phyloP scores from a whole-genome alignment of 2,797 vertebrate species.

The Kryptopterus vitreolus region DNA sequence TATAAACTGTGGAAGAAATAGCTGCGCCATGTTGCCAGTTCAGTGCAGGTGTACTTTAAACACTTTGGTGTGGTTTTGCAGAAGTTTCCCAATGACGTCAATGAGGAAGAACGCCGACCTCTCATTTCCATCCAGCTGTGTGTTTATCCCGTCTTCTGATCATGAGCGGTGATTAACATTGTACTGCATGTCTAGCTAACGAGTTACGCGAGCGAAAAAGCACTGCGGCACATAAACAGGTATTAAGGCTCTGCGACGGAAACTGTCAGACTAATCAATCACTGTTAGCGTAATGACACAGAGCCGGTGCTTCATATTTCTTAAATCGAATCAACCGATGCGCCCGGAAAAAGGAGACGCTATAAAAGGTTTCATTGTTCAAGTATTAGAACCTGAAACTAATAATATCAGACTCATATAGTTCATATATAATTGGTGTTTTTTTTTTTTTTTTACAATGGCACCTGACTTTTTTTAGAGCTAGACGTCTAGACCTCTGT shows the following conservation, averaged over 20 bases:
- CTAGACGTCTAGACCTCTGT: too few species aligned
- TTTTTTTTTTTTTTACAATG: neutral
- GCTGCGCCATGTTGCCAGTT: neutral
- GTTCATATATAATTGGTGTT: neutral
- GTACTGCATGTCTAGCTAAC: neutral
- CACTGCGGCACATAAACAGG: neutral
- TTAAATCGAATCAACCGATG: constrained; percentile 11
- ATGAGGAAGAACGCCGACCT: too few species aligned
- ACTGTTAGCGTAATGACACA: constrained; percentile 21
- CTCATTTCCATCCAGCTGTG: neutral
- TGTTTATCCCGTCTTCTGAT: neutral
- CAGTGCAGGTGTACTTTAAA: neutral
- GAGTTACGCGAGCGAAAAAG: neutral
- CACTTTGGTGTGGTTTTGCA: neutral
- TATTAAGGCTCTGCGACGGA: constrained; percentile 4
- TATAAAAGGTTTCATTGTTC: neutral
- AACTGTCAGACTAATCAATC: constrained; percentile 32
- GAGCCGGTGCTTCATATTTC: constrained; percentile 15
- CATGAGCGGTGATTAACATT: neutral
- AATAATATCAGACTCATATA: neutral
- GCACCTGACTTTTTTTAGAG: too few species aligned
- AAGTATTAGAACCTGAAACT: too few species aligned
- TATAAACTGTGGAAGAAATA: too few species aligned
- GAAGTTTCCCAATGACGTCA: too few species aligned
- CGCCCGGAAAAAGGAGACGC: neutral